Evolutionary conservation across 2,113 vertebrate genomes (phyloP).

Genomic region (Dolichallabes microphthalmus): DNA sequence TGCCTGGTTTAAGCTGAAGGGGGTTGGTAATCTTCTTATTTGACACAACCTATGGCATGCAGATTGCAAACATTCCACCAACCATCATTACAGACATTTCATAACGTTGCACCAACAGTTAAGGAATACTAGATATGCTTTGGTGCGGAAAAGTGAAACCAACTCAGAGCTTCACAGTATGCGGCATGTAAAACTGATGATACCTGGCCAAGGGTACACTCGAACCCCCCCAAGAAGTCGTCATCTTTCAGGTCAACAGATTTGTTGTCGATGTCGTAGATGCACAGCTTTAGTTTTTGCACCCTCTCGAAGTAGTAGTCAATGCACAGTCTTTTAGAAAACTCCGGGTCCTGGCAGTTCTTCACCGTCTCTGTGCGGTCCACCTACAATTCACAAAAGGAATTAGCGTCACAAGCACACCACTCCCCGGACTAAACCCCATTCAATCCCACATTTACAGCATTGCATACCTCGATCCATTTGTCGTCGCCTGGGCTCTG

Average conservation of each 20-base stretch:
- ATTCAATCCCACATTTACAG: too few relatives aligned
- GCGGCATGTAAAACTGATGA: neutral
- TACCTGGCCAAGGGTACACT: constrained; percentile 90
- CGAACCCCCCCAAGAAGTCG: constrained; percentile 85
- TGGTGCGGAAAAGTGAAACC: neutral
- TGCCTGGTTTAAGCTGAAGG: constrained; percentile 85
- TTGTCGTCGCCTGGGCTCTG: constrained; percentile 76
- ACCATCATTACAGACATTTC: neutral
- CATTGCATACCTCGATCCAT: constrained; percentile 81
- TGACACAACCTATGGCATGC: constrained; percentile 79
- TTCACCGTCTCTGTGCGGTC: constrained; percentile 79
- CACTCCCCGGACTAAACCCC: neutral
- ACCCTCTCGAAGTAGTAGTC: constrained; percentile 90
- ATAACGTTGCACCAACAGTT: neutral
- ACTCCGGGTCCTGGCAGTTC: constrained; percentile 82
- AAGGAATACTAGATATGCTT: neutral
- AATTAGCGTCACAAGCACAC: neutral
- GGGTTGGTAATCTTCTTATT: constrained; percentile 79
- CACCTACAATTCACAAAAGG: constrained; percentile 66
- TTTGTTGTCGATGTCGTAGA: constrained; percentile 92
- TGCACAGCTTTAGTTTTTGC: constrained; percentile 81
- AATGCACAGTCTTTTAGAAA: constrained; percentile 81
- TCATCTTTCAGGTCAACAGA: constrained; percentile 80
- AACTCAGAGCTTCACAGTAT: neutral
- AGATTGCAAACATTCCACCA: neutral